These are phyloP conservation scores for Octodon degus DNA, from an alignment of 2,113 vertebrate species.

Conservation along the genomic window DNA sequence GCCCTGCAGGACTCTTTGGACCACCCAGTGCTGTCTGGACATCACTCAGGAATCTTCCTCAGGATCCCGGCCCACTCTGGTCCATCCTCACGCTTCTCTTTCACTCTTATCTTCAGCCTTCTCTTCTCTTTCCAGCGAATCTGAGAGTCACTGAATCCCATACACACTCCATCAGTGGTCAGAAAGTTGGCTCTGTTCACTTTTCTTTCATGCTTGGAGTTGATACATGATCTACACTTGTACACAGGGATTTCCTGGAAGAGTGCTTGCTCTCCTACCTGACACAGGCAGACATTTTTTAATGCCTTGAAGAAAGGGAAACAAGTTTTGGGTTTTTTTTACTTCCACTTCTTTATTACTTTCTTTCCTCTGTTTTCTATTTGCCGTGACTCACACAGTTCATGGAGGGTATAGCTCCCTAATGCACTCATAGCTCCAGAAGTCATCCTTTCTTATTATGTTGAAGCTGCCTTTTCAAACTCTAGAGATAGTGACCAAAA, in stretches of 20 bases:
- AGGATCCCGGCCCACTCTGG: neutral
- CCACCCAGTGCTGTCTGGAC: no score
- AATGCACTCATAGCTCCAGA: no score
- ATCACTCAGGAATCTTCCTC: neutral
- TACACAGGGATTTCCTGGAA: neutral
- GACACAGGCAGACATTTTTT: neutral
- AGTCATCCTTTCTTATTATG: no score
- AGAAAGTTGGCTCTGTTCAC: neutral
- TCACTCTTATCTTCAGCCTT: neutral
- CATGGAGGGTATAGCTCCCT: no score
- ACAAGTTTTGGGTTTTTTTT: no score
- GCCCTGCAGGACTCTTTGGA: neutral
- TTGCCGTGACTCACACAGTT: no score
- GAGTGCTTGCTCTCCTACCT: neutral
- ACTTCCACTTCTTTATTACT: no score
- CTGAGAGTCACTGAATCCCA: neutral
- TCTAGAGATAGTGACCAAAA: neutral
- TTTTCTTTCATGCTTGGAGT: no score
- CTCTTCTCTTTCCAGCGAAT: neutral
- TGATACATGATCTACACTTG: neutral
- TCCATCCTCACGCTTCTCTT: neutral
- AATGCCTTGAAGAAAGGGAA: neutral
- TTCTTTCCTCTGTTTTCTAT: no score
- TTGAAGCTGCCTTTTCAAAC: no score
- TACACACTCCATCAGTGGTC: neutral